These are phyloP conservation scores for Plectropomus leopardus DNA, from an alignment of 2,113 vertebrate genomes.

Conservation along the genomic window DNA sequence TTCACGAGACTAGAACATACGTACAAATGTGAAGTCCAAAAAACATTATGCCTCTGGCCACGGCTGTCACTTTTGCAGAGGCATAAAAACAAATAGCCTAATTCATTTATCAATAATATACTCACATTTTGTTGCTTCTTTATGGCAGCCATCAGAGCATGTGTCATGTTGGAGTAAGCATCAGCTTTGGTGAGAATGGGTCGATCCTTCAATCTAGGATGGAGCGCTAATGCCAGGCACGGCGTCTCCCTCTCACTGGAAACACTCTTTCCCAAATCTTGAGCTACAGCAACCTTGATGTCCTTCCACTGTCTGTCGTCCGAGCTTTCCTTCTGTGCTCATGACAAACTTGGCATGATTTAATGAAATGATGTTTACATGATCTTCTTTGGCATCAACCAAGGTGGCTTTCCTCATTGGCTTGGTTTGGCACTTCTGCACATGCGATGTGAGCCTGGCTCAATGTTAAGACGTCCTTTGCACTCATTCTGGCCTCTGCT, in stretches of 20 bases:
- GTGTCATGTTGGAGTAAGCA: too few species aligned
- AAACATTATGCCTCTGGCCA: too few species aligned
- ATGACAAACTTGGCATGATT: slow-evolving; percentile 6
- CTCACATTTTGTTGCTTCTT: too few species aligned
- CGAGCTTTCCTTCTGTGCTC: background rate
- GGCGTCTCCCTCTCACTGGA: background rate
- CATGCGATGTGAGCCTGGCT: background rate
- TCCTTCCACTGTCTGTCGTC: background rate
- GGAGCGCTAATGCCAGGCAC: background rate
- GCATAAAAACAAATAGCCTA: too few species aligned
- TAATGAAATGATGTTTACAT: background rate
- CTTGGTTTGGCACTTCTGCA: background rate
- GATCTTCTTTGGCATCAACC: background rate
- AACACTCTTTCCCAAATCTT: background rate
- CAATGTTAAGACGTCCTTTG: too few species aligned
- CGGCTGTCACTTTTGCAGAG: too few species aligned
- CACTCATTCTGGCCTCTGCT: background rate
- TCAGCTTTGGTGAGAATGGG: background rate
- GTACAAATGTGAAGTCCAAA: too few species aligned
- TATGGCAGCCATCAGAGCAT: too few species aligned
- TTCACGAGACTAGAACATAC: too few species aligned
- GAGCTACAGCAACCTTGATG: background rate
- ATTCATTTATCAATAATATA: too few species aligned
- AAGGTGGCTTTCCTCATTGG: background rate
- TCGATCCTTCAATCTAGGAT: background rate